These are phyloP conservation scores for Melanotaenia duboulayi DNA, from an alignment of 2,113 vertebrate genomes.

Conservation along the genomic window DNA sequence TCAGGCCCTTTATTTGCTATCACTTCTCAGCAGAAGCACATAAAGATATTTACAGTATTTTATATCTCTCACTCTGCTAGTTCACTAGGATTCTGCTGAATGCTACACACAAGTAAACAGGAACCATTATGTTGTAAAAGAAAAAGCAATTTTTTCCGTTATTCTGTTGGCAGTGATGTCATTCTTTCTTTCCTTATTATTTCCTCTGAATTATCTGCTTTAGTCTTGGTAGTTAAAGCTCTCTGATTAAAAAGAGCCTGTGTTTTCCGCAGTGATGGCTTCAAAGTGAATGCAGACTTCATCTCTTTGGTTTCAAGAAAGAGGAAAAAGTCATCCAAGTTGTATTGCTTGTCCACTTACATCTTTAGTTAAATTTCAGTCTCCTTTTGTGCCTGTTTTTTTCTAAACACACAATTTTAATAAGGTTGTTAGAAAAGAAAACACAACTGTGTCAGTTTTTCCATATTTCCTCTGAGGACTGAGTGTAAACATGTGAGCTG, in stretches of 20 bases:
- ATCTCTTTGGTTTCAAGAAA: background rate
- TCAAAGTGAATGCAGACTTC: conserved; percentile 18
- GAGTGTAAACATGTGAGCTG: background rate
- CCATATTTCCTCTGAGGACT: background rate
- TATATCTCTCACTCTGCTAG: background rate
- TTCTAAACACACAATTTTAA: background rate
- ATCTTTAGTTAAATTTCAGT: too few relatives aligned
- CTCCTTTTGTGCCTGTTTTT: too few relatives aligned
- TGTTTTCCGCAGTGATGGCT: background rate
- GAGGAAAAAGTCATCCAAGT: too few relatives aligned
- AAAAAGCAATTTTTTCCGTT: background rate
- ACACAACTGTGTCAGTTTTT: too few relatives aligned
- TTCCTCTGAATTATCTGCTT: background rate
- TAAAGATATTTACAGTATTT: background rate
- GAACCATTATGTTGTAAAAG: background rate
- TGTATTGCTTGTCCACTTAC: too few relatives aligned
- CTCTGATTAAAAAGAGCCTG: background rate
- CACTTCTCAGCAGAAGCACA: background rate
- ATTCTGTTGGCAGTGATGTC: background rate
- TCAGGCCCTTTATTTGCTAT: background rate
- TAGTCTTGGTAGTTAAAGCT: background rate
- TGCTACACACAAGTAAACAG: too few relatives aligned
- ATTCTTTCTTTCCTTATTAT: background rate
- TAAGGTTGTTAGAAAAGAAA: background rate
- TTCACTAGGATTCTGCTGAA: background rate